Base-by-base conservation (phyloP, 2,797 vertebrate genomes). In the Rhinella marina region DNA sequence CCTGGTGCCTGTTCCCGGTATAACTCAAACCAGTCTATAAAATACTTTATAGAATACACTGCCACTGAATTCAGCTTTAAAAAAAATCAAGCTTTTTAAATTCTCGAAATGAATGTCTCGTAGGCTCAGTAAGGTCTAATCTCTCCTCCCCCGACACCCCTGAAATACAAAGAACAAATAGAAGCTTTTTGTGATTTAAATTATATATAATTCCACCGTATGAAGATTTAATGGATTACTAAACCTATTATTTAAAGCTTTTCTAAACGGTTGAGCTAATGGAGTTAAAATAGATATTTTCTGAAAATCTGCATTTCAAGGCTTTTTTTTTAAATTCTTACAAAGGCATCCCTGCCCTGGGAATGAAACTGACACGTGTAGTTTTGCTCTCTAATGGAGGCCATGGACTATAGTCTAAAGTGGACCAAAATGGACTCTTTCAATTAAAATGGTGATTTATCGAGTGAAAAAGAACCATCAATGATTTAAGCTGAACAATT, bases 181-280 rank as follows among this genome's bases (percentile, higher is more conserved):
- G 21, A 52, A 77, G 21, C 75, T 77, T 25, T 77, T 52, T 52
- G n/a, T 77, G 48, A 77, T 25, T n/a, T 13, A 77, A 52, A 54
- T n/a, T 13, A 52, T 8, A 54, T 25, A 54, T 77, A 77, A 77
- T 73, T 50, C 48, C 12, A 76, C 7, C n/a, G 23, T 52, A 50
- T 76, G 29, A 52, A 52, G 73, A 52, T 50, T 76, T 50, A n/a
- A n/a, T 50, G 73, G 73, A 76, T 76, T 76, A 76, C 48, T 76
- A n/a, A 76, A 76, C 73, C 73, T 52, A n/a, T 76, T 52, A 76
- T 76, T 76, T 76, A 50, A 76, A 52, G 73, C 73, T 76, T 76
- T 76, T 23, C 21, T n/a, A 76, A 52, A 76, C n/a, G 21, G 48
- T 52, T 52, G 12, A 76, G 73, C 73, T 76, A 76, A 76, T 76